Percentiles rank a stretch among this genome's conserved stretches.
These are phyloP conservation scores for Polydrusus tereticollis DNA, from an alignment of 2,888 invertebrate species.

Conservation along the genomic window DNA sequence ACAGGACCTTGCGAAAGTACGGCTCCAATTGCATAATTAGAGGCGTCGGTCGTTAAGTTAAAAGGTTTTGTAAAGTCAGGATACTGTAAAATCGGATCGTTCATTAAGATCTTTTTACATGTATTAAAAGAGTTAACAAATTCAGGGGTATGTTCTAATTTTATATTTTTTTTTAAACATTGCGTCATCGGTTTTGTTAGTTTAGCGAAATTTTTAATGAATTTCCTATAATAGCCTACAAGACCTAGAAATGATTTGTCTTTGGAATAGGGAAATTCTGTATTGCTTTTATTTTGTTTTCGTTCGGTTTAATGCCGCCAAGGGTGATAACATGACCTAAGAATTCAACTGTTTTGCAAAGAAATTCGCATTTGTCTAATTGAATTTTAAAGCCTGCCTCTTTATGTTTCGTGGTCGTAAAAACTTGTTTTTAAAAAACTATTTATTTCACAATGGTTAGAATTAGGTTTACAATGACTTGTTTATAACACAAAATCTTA, in stretches of 20 bases:
- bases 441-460: too few relatives aligned
- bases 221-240: constrained; percentile 25
- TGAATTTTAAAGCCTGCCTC: too few relatives aligned
- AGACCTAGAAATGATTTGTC: constrained; percentile 32
- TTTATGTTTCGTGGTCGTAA: too few relatives aligned
- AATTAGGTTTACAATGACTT: too few relatives aligned
- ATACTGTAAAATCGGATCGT: constrained; percentile 32
- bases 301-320: constrained; percentile 35
- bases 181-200: too few relatives aligned
- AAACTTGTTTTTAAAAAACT: too few relatives aligned
- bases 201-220: too few relatives aligned
- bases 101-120: constrained; percentile 20
- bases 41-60: constrained; percentile 34
- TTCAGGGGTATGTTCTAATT: too few relatives aligned
- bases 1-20: constrained; percentile 31
- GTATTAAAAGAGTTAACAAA: constrained; percentile 22
- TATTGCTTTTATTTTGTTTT: constrained; percentile 28
- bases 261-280: constrained; percentile 33
- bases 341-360: constrained; percentile 11
- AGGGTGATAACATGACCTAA: constrained; percentile 35
- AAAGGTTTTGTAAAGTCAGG: constrained; percentile 37
- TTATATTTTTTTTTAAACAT: too few relatives aligned
- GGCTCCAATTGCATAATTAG: constrained; percentile 30
- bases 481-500: too few relatives aligned
- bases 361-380: too few relatives aligned